Conservation (phyloP, 1,140 invertebrate genomes). For the Radopholus similis region DNA sequence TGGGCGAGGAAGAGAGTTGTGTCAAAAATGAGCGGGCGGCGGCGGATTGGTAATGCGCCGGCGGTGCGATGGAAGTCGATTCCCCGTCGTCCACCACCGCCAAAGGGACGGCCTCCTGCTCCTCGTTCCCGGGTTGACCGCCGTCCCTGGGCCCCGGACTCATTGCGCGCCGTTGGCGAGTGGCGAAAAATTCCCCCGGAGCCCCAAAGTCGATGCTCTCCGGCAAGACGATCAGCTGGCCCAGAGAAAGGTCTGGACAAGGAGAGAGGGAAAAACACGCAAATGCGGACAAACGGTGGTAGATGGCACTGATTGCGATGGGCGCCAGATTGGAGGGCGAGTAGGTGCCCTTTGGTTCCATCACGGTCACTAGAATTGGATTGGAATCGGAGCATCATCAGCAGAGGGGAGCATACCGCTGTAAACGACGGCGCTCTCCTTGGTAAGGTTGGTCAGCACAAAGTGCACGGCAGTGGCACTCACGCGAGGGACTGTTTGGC, state of each 20-base stretch:
- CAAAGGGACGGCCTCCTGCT: background rate
- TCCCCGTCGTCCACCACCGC: no score
- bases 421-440: constrained; percentile 14
- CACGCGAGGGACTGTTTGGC: constrained; percentile 14
- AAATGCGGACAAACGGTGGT: constrained; percentile 15
- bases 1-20: background rate
- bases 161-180: no score
- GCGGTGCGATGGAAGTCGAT: background rate
- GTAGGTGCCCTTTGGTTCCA: constrained; percentile 19
- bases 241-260: constrained; percentile 16
- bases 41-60: background rate
- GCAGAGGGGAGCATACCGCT: background rate
- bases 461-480: constrained; percentile 39
- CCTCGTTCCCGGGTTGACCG: no score
- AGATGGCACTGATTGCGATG: constrained; percentile 29
- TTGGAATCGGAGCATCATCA: background rate
- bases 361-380: constrained; percentile 7
- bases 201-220: constrained; percentile 20
- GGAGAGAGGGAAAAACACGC: background rate
- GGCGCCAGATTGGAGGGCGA: constrained; percentile 24
- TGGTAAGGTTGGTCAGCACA: constrained; percentile 29
- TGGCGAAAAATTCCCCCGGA: background rate
- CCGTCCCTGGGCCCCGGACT: no score
- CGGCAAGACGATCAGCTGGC: constrained; percentile 30
- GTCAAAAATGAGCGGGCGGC: constrained; percentile 1